Base-by-base conservation (phyloP, 64 coral and sea anemone species). In the Catalaphyllia jardinei region DNA sequence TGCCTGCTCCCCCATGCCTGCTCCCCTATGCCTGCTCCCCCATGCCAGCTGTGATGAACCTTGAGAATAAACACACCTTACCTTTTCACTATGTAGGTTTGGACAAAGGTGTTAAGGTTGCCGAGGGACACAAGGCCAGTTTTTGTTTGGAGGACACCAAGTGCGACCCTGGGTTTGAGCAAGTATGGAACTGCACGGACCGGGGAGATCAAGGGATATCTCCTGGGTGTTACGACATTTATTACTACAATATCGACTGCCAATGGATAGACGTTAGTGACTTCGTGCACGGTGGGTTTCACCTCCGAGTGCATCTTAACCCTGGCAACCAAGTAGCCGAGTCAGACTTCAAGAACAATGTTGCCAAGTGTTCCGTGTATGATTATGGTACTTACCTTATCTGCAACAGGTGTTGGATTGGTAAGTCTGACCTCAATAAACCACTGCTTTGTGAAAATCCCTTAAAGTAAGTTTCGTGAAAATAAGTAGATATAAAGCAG, bases 111-210 rank as follows among this genome's bases (percentile, higher is more conserved):
- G 4, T 67, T 10, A 73, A 87, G n/a, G 19, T 97, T 17, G 92
- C 95, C 19, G 54, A 88, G 29, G 95, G 95, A 15, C 95, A 98
- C 86, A 98, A 98, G 50, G 95, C 95, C 22, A 98, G 95, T 52
- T 98, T 91, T 35, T 98, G 95, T 67, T 76, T 98, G 65, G 95
- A 98, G 30, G 95, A 98, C 86, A 98, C 95, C 4, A 81, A 79
- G 17, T 98, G 95, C 62, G 95, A 98, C 38, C 33, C 79, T 35
- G 95, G 95, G 4, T 60, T 98, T 28, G 83, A 87, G 10, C 78
- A 88, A 63, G 90, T 88, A 29, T 98, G 84, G 77, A 91, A 94
- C 52, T 98, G 95, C 33, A 89, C 83, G 19, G 89, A 77, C 8
- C 35, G 50, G 31, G 88, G 88, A 54, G 83, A 89, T 30, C 95